Base-by-base conservation (phyloP, 2,888 invertebrate species). In the Nowickia ferox region DNA sequence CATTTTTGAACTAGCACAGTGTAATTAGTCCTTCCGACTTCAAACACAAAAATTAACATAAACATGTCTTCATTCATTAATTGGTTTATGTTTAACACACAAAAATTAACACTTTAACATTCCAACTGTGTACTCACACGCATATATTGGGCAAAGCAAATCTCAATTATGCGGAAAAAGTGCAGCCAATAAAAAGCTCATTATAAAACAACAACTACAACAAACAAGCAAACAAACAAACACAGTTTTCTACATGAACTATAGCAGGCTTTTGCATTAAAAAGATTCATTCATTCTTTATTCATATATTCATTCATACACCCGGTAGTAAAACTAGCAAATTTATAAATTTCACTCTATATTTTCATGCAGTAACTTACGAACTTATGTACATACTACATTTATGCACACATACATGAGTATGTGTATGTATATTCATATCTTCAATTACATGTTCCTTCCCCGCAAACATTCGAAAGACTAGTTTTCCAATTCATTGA, bases 271-370 rank as follows among this genome's bases (percentile, higher is more conserved):
- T 53, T 22, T 55, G 53, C 51, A 51, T 59, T 51, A 59, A 74
- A 51, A 74, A 22, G 48, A 69, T 68, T 65, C 55, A 74, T 74
- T 80, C 65, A 80, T 65, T 53, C 79, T 51, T 75, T 66, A 46
- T 66, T 57, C 57, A 46, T 71, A 17, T 46, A 74, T 65, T 68
- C 46, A 80, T 78, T 59, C 57, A 84, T 78, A 74, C 76, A 86
- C 83, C 83, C 86, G 86, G 86, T 86, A 86, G 86, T 83, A 80
- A 86, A 79, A 86, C 74, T 59, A 75, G 82, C 59, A 71, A 79
- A 75, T 46, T 72, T 74, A 69, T 59, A 65, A 77, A 74, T 72
- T 83, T 77, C 65, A 83, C 63, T 72, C 30, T 75, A 59, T 42
- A 63, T 76, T 53, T 57, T 57, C 42, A 57, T 65, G 46, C 53